Percentiles rank a stretch among this genome's conserved stretches.
Evolutionary conservation across 1,140 invertebrate species (phyloP).

Genomic region (Ostrea edulis): DNA sequence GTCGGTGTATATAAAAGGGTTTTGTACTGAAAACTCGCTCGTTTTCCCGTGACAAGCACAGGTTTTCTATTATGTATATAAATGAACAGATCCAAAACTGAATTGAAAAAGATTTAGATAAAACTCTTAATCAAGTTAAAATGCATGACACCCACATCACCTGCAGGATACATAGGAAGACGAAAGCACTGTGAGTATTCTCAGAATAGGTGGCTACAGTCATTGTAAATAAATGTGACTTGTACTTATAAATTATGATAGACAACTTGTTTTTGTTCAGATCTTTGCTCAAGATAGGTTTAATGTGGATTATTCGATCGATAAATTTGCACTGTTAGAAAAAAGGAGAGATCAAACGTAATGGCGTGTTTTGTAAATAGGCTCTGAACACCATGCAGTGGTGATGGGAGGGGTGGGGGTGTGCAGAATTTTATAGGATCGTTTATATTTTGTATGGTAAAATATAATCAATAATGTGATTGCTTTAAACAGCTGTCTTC

Average conservation of each 20-base stretch:
- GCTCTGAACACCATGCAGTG: no score
- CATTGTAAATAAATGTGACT: neutral
- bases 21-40: slow-evolving; percentile 15
- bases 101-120: slow-evolving; percentile 35
- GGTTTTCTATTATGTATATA: slow-evolving; percentile 33
- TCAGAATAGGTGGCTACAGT: neutral
- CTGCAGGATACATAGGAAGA: neutral
- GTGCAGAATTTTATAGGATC: no score
- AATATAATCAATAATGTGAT: no score
- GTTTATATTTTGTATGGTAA: no score
- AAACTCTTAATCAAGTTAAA: slow-evolving; percentile 21
- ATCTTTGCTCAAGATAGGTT: neutral
- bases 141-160: slow-evolving; percentile 8
- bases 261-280: neutral
- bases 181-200: neutral
- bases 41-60: slow-evolving; percentile 27
- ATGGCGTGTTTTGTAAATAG: no score
- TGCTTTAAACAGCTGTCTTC: no score
- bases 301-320: neutral
- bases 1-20: slow-evolving; percentile 32
- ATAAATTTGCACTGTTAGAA: neutral
- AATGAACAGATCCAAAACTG: slow-evolving; percentile 10
- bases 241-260: neutral
- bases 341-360: no score
- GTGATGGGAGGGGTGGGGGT: no score